A percentile compares a stretch with the other conserved stretches of the same genome.
These are phyloP conservation scores for Tetragnatha montana DNA, from an alignment of 2,888 invertebrate genomes.

Conservation along the genomic window DNA sequence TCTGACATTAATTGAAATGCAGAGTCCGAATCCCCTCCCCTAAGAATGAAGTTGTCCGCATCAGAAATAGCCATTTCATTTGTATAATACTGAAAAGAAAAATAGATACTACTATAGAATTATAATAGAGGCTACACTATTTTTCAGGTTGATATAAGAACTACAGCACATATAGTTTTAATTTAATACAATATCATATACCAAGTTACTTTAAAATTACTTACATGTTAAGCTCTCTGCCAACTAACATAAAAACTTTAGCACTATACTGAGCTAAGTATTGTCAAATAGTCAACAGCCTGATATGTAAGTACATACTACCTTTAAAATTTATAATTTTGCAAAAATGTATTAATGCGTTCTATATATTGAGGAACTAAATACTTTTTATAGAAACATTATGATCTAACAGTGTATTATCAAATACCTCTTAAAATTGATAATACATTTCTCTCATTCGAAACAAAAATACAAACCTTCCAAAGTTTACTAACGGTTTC, in stretches of 20 bases:
- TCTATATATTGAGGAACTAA: too few species aligned
- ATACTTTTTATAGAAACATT: too few species aligned
- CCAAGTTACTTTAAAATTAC: too few species aligned
- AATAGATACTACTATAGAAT: not conserved
- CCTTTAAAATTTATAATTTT: not conserved
- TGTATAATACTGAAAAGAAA: conserved; percentile 61
- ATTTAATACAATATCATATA: not conserved
- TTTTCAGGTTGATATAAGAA: not conserved
- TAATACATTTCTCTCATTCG: too few species aligned
- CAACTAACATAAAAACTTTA: too few species aligned
- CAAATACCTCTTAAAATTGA: too few species aligned
- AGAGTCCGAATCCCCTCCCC: conserved; percentile 84
- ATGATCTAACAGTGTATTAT: too few species aligned
- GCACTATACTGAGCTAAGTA: too few species aligned
- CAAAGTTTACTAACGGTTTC: conserved; percentile 32
- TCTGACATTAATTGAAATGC: conserved; percentile 82
- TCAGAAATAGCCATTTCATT: conserved; percentile 32
- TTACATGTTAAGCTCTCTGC: too few species aligned
- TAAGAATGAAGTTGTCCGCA: conserved; percentile 74
- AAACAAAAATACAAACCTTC: conserved; percentile 47
- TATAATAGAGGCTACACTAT: not conserved
- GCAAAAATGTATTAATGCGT: too few species aligned
- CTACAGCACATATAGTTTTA: not conserved
- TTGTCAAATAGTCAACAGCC: too few species aligned
- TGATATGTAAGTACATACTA: too few species aligned